Conservation (phyloP, 2,888 invertebrate genomes). For the Globia sparganii region DNA sequence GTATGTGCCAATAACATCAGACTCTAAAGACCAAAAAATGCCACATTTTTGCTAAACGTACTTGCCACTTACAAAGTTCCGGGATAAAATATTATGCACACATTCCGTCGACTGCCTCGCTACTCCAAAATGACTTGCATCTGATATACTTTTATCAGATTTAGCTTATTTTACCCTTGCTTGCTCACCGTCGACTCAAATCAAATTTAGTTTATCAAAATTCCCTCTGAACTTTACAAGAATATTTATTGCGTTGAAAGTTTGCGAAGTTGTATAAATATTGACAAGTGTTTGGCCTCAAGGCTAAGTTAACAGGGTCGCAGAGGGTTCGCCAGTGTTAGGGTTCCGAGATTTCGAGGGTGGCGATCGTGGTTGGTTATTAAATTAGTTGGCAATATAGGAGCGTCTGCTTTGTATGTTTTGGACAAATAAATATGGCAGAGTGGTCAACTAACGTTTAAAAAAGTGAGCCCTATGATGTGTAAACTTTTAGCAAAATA, state of each 20-base stretch:
- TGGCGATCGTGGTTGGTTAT: constrained; percentile 30
- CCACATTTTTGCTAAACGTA: constrained; percentile 3
- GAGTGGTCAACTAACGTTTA: not conserved
- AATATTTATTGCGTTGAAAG: constrained; percentile 56
- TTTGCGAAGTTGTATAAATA: constrained; percentile 57
- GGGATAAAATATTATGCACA: constrained; percentile 5
- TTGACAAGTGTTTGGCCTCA: constrained; percentile 45
- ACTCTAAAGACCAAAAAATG: not conserved
- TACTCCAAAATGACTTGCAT: constrained; percentile 33
- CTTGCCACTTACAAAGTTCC: constrained; percentile 1
- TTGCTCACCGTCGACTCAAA: constrained; percentile 8
- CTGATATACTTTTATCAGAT: constrained; percentile 52
- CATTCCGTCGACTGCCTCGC: not conserved
- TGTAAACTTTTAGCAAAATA: not conserved
- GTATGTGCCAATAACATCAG: not conserved
- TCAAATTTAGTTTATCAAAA: constrained; percentile 55
- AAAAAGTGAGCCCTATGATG: not conserved
- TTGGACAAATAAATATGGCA: constrained; percentile 8
- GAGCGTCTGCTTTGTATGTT: constrained; percentile 12
- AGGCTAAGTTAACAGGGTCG: constrained; percentile 33
- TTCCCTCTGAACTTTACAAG: constrained; percentile 37
- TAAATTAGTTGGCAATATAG: constrained; percentile 37
- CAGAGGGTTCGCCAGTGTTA: constrained; percentile 24
- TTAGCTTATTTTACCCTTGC: constrained; percentile 37
- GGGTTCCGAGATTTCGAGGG: constrained; percentile 49